Evolutionary conservation across 2,113 vertebrate genomes (phyloP), one percentile per base, ranked within the genome.

Genomic region (Sphaerodactylus townsendi): DNA sequence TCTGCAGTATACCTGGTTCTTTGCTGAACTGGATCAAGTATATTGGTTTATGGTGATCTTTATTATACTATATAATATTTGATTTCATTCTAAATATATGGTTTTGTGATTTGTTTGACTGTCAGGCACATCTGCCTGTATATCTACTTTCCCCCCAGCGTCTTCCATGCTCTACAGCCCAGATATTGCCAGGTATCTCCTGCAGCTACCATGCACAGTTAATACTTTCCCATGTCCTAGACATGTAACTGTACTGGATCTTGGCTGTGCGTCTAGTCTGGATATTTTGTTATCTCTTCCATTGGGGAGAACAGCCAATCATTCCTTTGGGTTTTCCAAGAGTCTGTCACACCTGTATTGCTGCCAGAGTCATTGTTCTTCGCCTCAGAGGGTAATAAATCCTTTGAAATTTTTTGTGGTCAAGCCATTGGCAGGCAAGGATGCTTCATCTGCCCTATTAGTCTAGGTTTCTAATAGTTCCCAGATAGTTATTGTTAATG

Each of bases 191-290:
- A 35, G 19, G 17, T 33, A 11, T 77, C 69, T 69, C 62, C 50
- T 68, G 35, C 28, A 39, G 7, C 53, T 59, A 64, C 14, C 11
- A 64, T 46, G 23, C 10, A n/a, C 23, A 65, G 44, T 75, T 71
- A 59, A 71, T 70, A 35, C n/a, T 56, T n/a, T 39, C 70, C 66
- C 0, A 0, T 64, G 35, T 77, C 84, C 65, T 65, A 76, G 77
- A 72, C 75, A 82, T 84, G 91, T 84, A 90, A 93, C 90, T 56
- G 86, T 88, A 50, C 89, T 93, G 90, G 90, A 88, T 89, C 88
- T 92, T 93, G 92, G 75, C 76, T 74, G 14, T 68, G 69, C 5
- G 21, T 83, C 44, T 74, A 39, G 23, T 73, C 37, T 73, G 33
- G 70, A 33, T 66, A 10, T 79, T 83, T 74, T 79, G 59, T 78